These are phyloP conservation scores for Trissoscelio sp. DNA, from an alignment of 2,888 invertebrate species.

Conservation along the genomic window DNA sequence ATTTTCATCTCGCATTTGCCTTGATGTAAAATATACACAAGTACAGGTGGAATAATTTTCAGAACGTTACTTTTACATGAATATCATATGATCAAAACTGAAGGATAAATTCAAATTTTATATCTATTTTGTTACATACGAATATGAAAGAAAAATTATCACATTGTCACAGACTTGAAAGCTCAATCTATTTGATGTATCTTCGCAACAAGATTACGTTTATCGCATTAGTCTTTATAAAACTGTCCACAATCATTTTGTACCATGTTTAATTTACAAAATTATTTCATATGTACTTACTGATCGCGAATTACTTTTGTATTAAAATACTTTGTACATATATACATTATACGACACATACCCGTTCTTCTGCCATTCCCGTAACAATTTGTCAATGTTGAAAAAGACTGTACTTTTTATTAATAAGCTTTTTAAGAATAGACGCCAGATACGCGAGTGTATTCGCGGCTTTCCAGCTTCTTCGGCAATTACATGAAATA, in stretches of 20 bases:
- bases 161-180: background rate
- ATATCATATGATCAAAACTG: background rate
- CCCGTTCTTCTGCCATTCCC: conserved; percentile 64
- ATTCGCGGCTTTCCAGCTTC: conserved; percentile 62
- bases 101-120: background rate
- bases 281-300: conserved; percentile 47
- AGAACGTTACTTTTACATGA: background rate
- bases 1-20: conserved; percentile 4
- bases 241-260: background rate
- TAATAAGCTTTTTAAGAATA: conserved; percentile 65
- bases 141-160: background rate
- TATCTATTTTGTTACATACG: background rate
- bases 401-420: conserved; percentile 67
- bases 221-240: background rate
- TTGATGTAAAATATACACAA: conserved; percentile 22
- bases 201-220: background rate
- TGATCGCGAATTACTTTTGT: conserved; percentile 40
- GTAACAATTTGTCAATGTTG: conserved; percentile 67
- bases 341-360: conserved; percentile 36
- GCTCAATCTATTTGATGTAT: conserved; percentile 5
- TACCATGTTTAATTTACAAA: conserved; percentile 11
- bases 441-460: conserved; percentile 54
- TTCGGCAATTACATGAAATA: conserved; percentile 48
- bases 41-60: conserved; percentile 35
- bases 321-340: conserved; percentile 50